Base-by-base conservation (phyloP, 2,888 invertebrate genomes). In the Odontomyia ornata region DNA sequence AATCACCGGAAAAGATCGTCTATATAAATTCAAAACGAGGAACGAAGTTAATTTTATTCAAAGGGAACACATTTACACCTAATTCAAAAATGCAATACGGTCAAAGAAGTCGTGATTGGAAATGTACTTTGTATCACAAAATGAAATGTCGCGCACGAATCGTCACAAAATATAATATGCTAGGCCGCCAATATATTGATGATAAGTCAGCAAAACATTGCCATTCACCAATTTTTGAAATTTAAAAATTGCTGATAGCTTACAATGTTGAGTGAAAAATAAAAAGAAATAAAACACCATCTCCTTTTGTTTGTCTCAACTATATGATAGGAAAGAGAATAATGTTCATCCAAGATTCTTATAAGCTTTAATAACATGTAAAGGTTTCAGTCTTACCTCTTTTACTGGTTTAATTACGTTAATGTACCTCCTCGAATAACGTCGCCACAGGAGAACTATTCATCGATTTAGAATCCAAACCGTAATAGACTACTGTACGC, bases 71-170 rank as follows among this genome's bases (percentile, higher is more conserved):
- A 0, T 87, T 84, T 77, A 87, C 87, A 13, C 87, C 87, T 43
- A 87, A 87, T 76, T 85, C 85, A 60, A 86, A 84, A 80, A 77
- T 82, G 28, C 72, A 25, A 47, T 82, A 82, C 15, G 85, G 84
- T 2, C 84, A 84, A 43, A 82, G 82, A 15, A 83, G 84, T 5
- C 83, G 86, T 0, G 85, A 85, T 76, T 87, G 85, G 85, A 87
- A 87, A 76, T 87, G 87, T 79, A 85, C 86, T 5, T 84, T 86
- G 84, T 87, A 87, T 77, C 85, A 86, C 78, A 86, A 84, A 79
- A 83, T 83, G 7, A 85, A 84, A 78, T 86, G 86, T 71, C 82
- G 84, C 0, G 85, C 86, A 0, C 81, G 86, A 13, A 79, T 86
- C 2, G 84, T 83, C 1, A 86, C 86, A 4, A 83, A 82, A 46